Conservation (phyloP, 2,113 vertebrate species). For the Vulpes vulpes region DNA sequence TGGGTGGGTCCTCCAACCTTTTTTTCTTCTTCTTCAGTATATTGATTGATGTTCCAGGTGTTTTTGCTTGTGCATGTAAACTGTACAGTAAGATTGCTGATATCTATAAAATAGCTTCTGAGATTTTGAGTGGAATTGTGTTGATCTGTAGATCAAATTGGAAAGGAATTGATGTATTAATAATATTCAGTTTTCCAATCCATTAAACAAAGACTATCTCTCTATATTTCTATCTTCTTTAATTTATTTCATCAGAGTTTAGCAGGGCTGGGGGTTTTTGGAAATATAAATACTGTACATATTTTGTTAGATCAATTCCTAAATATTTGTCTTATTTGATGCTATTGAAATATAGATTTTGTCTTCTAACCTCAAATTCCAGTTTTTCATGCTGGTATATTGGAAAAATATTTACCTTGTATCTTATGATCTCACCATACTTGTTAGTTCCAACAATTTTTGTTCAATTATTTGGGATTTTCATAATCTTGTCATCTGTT, state of each 20-base stretch:
- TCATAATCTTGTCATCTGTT: not conserved
- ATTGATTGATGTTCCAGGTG: not conserved
- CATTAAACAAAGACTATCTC: not conserved
- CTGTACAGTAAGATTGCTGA: not conserved
- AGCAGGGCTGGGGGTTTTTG: not conserved
- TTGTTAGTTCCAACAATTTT: not conserved
- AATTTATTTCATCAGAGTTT: not conserved
- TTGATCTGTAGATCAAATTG: not conserved
- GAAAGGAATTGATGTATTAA: not conserved
- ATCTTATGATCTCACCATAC: not conserved
- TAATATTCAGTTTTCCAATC: not conserved
- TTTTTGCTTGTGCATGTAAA: not conserved
- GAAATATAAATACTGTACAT: not conserved
- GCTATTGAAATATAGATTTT: not conserved
- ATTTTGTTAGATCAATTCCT: not conserved
- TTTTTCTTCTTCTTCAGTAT: not conserved
- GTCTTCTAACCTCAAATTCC: not conserved
- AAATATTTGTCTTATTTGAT: not conserved
- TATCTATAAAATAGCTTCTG: not conserved
- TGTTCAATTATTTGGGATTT: not conserved
- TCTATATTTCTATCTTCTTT: not conserved
- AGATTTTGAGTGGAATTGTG: not conserved
- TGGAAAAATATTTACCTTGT: not conserved
- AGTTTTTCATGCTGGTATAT: not conserved
- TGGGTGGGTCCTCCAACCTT: not conserved